Percentiles rank a stretch among this genome's conserved stretches.
phyloP scores from a whole-genome alignment of 2,797 vertebrate species.

The Sphenopsis melanotis region DNA sequence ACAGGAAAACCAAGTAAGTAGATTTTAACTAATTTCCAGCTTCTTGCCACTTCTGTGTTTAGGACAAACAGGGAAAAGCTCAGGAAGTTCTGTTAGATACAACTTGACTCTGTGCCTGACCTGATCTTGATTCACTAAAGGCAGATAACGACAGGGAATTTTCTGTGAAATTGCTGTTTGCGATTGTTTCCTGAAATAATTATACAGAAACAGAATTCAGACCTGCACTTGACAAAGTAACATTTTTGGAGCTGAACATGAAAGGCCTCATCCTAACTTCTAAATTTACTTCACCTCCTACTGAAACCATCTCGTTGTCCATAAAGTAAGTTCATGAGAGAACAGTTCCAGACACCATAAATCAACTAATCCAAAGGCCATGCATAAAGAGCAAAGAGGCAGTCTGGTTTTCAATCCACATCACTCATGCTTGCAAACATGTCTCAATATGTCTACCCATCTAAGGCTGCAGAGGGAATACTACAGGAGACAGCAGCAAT shows the following conservation, averaged over 20 bases:
- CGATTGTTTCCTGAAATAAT: neutral
- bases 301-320: accelerated
- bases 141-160: neutral
- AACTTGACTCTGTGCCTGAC: neutral
- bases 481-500: neutral
- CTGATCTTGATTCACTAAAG: neutral
- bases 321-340: neutral
- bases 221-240: neutral
- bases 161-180: neutral
- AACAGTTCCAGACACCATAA: neutral
- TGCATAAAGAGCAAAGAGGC: neutral
- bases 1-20: neutral
- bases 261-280: neutral
- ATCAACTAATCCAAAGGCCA: neutral
- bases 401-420: neutral
- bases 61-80: neutral
- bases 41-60: neutral
- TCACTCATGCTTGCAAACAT: neutral
- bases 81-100: neutral
- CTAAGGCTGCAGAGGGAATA: neutral
- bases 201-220: neutral
- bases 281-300: neutral
- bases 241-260: neutral
- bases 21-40: neutral
- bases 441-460: neutral